Evolutionary conservation across 2,888 invertebrate species (phyloP).

Genomic region (Chrysina gloriosa): DNA sequence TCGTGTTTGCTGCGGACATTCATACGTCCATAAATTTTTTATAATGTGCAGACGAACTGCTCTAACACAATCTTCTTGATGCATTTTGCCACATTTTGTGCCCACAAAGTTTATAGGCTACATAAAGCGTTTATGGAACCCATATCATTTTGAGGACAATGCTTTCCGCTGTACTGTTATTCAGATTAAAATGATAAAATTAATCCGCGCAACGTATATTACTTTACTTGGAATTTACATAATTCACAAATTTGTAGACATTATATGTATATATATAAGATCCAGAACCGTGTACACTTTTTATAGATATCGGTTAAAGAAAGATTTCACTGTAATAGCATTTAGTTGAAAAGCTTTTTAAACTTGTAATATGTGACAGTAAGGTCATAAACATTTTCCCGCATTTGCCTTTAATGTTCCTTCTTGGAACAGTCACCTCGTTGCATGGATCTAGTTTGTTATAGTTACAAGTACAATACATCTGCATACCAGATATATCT

Average conservation of each 20-base stretch:
- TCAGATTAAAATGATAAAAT: not conserved
- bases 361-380: too few relatives aligned
- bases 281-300: not conserved
- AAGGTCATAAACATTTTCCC: too few relatives aligned
- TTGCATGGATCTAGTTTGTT: too few relatives aligned
- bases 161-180: not conserved
- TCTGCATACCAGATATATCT: too few relatives aligned
- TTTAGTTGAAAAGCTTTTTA: too few relatives aligned
- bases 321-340: too few relatives aligned
- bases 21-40: not conserved
- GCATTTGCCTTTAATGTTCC: too few relatives aligned
- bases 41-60: not conserved
- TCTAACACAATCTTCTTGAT: not conserved
- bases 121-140: not conserved
- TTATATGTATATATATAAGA: not conserved
- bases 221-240: constrained; percentile 1
- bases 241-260: not conserved
- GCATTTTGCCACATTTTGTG: constrained; percentile 1
- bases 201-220: not conserved
- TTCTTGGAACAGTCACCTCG: too few relatives aligned
- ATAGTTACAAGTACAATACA: too few relatives aligned
- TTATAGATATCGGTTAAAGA: too few relatives aligned
- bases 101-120: not conserved
- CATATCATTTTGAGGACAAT: not conserved
- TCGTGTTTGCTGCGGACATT: not conserved